These are phyloP conservation scores for Melanitta fusca DNA, from an alignment of 2,797 vertebrate genomes.

Conservation along the genomic window DNA sequence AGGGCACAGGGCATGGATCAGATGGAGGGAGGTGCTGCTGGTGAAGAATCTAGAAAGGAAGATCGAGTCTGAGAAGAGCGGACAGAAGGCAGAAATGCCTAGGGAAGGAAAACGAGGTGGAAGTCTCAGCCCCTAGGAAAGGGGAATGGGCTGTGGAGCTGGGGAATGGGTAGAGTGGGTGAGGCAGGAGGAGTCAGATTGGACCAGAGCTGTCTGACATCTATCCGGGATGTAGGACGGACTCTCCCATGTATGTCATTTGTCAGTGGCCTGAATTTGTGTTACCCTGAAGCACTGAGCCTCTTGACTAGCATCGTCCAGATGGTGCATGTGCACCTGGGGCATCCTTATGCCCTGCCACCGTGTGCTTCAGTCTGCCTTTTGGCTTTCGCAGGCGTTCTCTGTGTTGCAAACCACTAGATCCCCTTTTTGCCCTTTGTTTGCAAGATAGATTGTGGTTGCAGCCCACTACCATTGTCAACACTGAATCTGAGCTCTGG, in stretches of 20 bases:
- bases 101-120: background rate
- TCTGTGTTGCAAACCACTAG: background rate
- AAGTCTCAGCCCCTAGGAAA: background rate
- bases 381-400: background rate
- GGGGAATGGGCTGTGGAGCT: background rate
- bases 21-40: background rate
- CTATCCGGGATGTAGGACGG: background rate
- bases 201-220: background rate
- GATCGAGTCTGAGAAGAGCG: background rate
- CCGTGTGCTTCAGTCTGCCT: background rate
- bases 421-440: background rate
- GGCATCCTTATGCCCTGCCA: background rate
- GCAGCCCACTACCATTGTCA: background rate
- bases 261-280: background rate
- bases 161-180: background rate
- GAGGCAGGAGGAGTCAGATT: background rate
- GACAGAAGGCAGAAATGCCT: background rate
- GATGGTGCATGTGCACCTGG: background rate
- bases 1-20: background rate
- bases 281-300: background rate
- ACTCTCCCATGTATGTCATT: accelerated
- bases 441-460: background rate
- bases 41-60: background rate
- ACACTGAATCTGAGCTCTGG: background rate
- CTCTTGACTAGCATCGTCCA: background rate